Evolutionary conservation across 1,140 invertebrate species (phyloP).

Genomic region (Copidosoma floridanum): DNA sequence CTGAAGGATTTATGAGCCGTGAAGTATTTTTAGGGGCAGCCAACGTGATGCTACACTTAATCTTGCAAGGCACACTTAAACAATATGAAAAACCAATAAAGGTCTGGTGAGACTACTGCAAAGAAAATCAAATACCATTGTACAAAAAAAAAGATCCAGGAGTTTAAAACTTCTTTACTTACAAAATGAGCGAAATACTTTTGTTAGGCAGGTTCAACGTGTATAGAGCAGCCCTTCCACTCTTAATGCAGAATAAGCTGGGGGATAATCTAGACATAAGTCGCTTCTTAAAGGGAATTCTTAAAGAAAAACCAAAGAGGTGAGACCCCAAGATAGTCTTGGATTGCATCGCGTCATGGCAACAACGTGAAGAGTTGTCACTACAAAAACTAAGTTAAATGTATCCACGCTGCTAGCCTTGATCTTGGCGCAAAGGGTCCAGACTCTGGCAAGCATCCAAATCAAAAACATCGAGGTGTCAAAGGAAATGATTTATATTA

Average conservation of each 20-base stretch:
- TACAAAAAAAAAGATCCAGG: not conserved
- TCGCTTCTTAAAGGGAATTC: slow-evolving; percentile 23
- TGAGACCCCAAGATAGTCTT: too few species aligned
- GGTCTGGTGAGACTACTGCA: slow-evolving; percentile 19
- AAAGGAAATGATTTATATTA: not conserved
- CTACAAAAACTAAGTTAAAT: too few species aligned
- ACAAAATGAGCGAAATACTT: not conserved
- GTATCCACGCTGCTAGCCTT: too few species aligned
- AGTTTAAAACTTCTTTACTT: slow-evolving; percentile 4
- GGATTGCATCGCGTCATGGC: too few species aligned
- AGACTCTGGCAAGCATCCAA: too few species aligned
- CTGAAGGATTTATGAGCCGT: slow-evolving; percentile 28
- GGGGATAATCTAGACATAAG: not conserved
- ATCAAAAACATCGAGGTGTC: too few species aligned
- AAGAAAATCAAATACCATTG: not conserved
- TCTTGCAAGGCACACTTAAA: not conserved
- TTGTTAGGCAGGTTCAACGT: slow-evolving; percentile 19
- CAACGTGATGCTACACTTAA: slow-evolving; percentile 16
- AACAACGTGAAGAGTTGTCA: too few species aligned
- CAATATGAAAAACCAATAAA: slow-evolving; percentile 13
- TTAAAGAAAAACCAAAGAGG: slow-evolving; percentile 19
- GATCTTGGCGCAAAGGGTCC: too few species aligned
- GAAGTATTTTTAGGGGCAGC: slow-evolving; percentile 22
- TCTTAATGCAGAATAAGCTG: not conserved
- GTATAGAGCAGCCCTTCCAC: slow-evolving; percentile 15